Evolutionary conservation across 2,113 vertebrate species (phyloP), one percentile per base, ranked within the genome.

Genomic region (Agapornis roseicollis): DNA sequence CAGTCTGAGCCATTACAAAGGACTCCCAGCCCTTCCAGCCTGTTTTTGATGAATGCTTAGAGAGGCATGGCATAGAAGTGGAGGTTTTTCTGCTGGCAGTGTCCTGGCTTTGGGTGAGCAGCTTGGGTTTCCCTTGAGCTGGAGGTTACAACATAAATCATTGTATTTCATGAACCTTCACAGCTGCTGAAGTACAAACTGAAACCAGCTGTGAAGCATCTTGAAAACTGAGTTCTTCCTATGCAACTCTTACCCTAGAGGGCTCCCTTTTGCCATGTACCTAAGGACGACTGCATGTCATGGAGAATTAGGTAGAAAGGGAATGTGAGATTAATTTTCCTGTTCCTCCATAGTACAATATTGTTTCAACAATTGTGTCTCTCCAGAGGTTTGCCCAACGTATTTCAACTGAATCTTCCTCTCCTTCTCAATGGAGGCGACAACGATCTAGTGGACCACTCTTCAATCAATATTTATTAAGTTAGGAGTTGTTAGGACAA

Each of bases 231-330:
- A 64, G 13, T 63, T 60, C 69, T 88, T 90, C 28, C 64, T 64
- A 2, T 41, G 8, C 10, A 2, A 15, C 50, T 42, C 60, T 77
- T 44, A 70, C 49, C 33, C 82, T 85, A 95, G 92, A 90, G 94
- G 85, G 76, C 53, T 90, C 80, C 68, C 60, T 94, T 78, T 78
- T 33, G 27, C 80, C 27, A 2, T 2, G 7, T 42, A 80, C 60
- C 12, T 50, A 13, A 73, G 31, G 60, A 83, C 80, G 37, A 58
- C 1, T 0, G 10, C 7, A 3, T 15, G 17, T 58, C 0, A 0
- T n/a, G 35, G 37, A 80, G 56, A 85, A 49, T 42, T 31, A 24
- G 4, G 31, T 50, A 41, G 76, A 80, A 94, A 70, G 33, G 7
- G 8, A 14, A 53, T 70, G 5, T 16, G 25, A 92, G 25, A 83